Evolutionary conservation across 64 coral and sea anemone genomes (phyloP).

Genomic region (Trachythela sp.): DNA sequence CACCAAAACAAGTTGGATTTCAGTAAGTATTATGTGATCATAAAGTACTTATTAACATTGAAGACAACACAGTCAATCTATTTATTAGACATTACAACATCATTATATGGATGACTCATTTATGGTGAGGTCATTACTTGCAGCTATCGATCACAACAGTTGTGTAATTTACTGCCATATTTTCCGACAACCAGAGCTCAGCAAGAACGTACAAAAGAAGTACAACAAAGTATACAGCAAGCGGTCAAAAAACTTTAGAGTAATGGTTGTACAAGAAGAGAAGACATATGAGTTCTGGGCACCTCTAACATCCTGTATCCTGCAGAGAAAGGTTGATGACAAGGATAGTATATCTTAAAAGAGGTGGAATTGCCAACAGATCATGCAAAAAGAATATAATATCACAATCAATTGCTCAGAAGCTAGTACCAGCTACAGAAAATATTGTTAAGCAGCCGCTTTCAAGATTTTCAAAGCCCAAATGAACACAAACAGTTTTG

Average conservation of each 20-base stretch:
- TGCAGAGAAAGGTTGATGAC: not conserved
- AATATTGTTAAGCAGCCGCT: no score
- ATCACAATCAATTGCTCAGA: no score
- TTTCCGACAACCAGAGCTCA: not conserved
- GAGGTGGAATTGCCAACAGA: no score
- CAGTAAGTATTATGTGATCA: constrained; percentile 13
- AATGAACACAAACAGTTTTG: no score
- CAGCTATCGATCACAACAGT: constrained; percentile 2
- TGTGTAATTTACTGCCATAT: no score
- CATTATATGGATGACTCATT: not conserved
- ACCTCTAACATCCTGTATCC: not conserved
- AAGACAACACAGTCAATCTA: no score
- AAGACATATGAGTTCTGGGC: constrained; percentile 19
- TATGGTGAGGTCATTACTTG: not conserved
- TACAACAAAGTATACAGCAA: not conserved
- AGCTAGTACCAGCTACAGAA: no score
- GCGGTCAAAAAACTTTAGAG: constrained; percentile 22
- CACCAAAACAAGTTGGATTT: constrained; percentile 46
- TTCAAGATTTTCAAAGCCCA: no score
- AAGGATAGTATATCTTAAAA: not conserved
- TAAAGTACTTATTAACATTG: not conserved
- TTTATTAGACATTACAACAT: not conserved
- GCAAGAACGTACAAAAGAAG: not conserved
- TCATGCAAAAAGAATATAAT: no score
- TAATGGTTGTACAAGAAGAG: not conserved